phyloP scores from a whole-genome alignment of 2,113 vertebrate genomes.

The Cromileptes altivelis region DNA sequence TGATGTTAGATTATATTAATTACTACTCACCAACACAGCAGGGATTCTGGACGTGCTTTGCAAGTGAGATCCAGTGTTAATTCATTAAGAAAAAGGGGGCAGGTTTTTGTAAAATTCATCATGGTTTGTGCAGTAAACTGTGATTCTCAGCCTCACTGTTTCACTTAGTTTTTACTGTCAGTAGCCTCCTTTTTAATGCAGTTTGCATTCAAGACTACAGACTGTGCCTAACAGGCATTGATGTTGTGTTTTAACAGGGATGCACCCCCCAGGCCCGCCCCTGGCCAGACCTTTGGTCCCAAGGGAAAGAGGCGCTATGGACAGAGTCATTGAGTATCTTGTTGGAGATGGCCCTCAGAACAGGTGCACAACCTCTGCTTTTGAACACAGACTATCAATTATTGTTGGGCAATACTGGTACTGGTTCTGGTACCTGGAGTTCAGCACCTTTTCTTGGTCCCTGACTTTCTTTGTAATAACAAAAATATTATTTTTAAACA shows the following conservation, averaged over 20 bases:
- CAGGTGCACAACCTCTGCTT: constrained; percentile 81
- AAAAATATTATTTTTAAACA: too few relatives aligned
- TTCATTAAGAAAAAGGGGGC: constrained; percentile 81
- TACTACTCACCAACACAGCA: constrained; percentile 89
- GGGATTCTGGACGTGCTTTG: constrained; percentile 85
- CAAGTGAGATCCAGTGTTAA: constrained; percentile 80
- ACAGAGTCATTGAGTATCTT: constrained; percentile 97
- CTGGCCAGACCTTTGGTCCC: constrained; percentile 95
- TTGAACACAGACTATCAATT: neutral
- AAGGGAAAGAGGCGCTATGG: constrained; percentile 92
- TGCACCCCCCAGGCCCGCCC: constrained; percentile 97
- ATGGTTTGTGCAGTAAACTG: constrained; percentile 59
- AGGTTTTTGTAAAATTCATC: constrained; percentile 71
- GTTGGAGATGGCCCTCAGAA: constrained; percentile 98
- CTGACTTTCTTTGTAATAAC: too few relatives aligned
- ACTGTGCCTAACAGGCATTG: constrained; percentile 36
- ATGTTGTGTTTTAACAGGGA: constrained; percentile 84
- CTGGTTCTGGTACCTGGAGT: too few relatives aligned
- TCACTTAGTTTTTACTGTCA: constrained; percentile 16
- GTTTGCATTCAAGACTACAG: constrained; percentile 41
- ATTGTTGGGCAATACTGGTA: too few relatives aligned
- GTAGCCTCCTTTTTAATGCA: constrained; percentile 21
- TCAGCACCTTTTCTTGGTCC: too few relatives aligned
- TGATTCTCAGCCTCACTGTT: constrained; percentile 29
- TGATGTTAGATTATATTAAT: constrained; percentile 98